A percentile compares a stretch with the other conserved stretches of the same genome.
phyloP scores from a whole-genome alignment of 2,888 invertebrate genomes.

The Myopa tessellatipennis region DNA sequence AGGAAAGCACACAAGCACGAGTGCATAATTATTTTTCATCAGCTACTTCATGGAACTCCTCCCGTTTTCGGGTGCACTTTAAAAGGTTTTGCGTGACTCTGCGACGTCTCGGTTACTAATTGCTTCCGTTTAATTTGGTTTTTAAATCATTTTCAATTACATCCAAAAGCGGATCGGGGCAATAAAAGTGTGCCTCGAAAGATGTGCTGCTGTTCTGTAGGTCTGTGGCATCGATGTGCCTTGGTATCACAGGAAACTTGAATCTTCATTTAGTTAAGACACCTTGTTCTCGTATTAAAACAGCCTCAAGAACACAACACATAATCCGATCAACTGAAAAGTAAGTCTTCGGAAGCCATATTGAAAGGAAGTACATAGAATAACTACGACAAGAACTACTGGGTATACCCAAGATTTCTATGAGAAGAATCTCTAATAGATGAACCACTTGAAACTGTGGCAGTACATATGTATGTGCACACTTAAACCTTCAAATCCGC shows the following conservation, averaged over 20 bases:
- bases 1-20: background rate
- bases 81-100: background rate
- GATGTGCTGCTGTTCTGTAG: too few species aligned
- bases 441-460: background rate
- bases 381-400: too few species aligned
- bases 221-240: too few species aligned
- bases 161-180: background rate
- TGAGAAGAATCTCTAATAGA: background rate
- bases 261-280: too few species aligned
- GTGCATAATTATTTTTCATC: constrained; percentile 29
- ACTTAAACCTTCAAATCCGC: background rate
- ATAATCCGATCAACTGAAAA: too few species aligned
- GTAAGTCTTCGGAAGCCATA: too few species aligned
- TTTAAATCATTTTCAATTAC: constrained; percentile 30
- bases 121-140: constrained; percentile 59
- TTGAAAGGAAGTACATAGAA: too few species aligned
- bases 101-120: constrained; percentile 60
- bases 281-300: too few species aligned
- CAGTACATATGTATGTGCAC: background rate
- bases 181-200: background rate
- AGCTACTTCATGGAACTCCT: background rate
- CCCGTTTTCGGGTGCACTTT: background rate
- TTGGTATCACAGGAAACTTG: too few species aligned
- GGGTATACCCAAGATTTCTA: background rate
- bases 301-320: too few species aligned